A percentile compares a stretch with the other conserved stretches of the same genome.
These are phyloP conservation scores for Dryoscopus gambensis DNA, from an alignment of 2,113 vertebrate genomes.

Conservation along the genomic window DNA sequence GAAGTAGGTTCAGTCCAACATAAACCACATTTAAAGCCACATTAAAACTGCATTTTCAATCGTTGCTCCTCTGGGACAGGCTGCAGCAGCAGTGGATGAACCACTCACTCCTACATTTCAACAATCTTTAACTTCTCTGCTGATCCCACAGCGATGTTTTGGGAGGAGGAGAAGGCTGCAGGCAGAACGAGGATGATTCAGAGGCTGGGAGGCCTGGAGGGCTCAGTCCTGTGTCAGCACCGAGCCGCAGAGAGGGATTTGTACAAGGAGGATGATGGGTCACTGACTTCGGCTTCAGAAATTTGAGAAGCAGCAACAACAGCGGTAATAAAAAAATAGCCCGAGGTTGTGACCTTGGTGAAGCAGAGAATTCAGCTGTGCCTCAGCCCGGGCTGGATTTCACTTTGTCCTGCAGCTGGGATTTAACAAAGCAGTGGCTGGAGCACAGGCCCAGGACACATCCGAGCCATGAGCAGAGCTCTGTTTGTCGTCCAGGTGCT, in stretches of 20 bases:
- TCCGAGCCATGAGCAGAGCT: neutral
- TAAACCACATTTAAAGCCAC: neutral
- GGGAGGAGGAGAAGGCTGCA: neutral
- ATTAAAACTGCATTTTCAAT: neutral
- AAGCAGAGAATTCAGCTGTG: neutral
- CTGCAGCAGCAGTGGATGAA: neutral
- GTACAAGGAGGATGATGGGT: neutral
- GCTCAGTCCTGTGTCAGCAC: neutral
- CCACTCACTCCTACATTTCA: neutral
- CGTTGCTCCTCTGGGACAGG: neutral
- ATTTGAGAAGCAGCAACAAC: neutral
- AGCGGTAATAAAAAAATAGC: accelerated
- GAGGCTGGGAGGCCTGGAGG: neutral
- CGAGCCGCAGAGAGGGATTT: neutral
- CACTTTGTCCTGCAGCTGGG: neutral
- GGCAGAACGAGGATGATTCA: neutral
- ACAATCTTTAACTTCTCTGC: neutral
- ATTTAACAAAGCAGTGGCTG: neutral
- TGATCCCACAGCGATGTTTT: neutral
- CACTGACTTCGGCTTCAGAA: neutral
- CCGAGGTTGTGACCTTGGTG: neutral
- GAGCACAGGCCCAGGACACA: neutral
- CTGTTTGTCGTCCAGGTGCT: neutral
- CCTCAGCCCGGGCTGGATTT: neutral
- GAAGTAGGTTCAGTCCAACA: neutral